These are phyloP conservation scores for Acrocyrtus sp. DNA, from an alignment of 2,888 invertebrate species.

Conservation along the genomic window DNA sequence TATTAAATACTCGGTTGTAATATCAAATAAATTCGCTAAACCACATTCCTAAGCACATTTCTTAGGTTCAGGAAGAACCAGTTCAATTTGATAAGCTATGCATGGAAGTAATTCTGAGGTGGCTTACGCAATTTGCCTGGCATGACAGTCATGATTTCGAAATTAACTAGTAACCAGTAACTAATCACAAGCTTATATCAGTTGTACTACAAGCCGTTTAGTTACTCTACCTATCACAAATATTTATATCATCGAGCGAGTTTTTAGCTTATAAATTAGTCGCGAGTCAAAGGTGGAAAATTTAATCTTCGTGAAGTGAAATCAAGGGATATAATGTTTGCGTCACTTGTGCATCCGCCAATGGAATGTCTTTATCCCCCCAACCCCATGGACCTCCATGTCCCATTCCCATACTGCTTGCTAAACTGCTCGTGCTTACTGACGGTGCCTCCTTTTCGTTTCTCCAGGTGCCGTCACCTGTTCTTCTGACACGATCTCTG, in stretches of 20 bases:
- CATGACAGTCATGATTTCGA: no score
- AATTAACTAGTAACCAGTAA: no score
- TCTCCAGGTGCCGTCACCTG: conserved; percentile 63
- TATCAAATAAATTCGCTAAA: no score
- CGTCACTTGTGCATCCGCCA: conserved; percentile 54
- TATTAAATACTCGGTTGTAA: no score
- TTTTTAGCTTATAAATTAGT: background rate
- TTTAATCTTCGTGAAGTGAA: conserved; percentile 44
- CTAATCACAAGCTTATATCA: no score
- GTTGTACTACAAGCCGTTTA: no score
- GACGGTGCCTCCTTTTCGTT: conserved; percentile 4
- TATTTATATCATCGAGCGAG: background rate
- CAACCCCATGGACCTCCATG: conserved; percentile 58
- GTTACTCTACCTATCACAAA: conserved; percentile 3
- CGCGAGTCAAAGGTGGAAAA: no score
- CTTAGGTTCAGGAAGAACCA: no score
- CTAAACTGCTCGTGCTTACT: conserved; percentile 13
- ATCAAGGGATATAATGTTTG: conserved; percentile 44
- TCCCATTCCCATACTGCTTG: conserved; percentile 26
- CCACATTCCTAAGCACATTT: no score
- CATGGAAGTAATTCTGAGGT: no score
- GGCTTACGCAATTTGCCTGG: no score
- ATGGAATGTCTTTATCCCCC: conserved; percentile 61
- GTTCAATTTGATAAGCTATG: no score
- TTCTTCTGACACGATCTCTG: conserved; percentile 65